Evolutionary conservation across 2,113 vertebrate genomes (phyloP).

Genomic region (Silurus asotus): DNA sequence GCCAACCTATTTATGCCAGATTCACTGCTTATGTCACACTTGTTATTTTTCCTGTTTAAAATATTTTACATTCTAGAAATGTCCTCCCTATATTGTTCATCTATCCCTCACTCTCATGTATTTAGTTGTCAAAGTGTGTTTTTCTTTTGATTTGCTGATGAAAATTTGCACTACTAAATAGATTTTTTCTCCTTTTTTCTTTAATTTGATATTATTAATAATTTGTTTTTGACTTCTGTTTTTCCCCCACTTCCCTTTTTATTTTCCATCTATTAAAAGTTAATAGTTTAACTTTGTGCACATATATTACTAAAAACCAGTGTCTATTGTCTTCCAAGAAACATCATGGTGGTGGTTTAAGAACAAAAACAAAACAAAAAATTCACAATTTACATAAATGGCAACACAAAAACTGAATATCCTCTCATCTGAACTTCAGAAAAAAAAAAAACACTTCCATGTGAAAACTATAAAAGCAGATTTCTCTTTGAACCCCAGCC

Average conservation of each 20-base stretch:
- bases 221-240: not conserved
- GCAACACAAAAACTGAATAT: not conserved
- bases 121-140: not conserved
- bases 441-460: not conserved
- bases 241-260: not conserved
- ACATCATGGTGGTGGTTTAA: not conserved
- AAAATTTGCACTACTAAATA: not conserved
- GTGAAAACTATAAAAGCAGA: slow-evolving; percentile 3
- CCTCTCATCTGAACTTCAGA: too few relatives aligned
- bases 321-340: not conserved
- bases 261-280: not conserved
- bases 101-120: not conserved
- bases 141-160: not conserved
- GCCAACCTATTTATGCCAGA: not conserved
- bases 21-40: not conserved
- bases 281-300: not conserved
- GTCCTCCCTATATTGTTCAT: not conserved
- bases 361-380: not conserved
- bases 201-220: not conserved
- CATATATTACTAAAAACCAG: not conserved
- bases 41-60: not conserved
- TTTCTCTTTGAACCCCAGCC: slow-evolving; percentile 1
- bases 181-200: not conserved
- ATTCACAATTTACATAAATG: not conserved
- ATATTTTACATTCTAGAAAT: not conserved